A percentile compares a stretch with the other conserved stretches of the same genome.
Conservation (phyloP, 2,113 vertebrate species). For the Sylvietta virens region DNA sequence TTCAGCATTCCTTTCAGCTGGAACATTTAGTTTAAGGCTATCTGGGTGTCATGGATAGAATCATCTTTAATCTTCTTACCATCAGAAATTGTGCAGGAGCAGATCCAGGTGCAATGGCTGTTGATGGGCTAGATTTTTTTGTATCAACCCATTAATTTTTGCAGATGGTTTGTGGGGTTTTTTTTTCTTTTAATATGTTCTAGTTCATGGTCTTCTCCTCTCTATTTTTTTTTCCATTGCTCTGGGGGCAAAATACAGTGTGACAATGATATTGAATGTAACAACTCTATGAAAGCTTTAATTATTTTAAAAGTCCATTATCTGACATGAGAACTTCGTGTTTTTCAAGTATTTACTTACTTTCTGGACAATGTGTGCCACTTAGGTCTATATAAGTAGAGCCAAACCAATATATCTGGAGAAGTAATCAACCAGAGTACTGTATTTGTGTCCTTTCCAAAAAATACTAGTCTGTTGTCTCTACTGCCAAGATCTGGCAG, state of each 20-base stretch:
- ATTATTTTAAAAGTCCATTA: neutral
- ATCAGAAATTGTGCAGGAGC: slow-evolving; percentile 13
- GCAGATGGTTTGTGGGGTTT: neutral
- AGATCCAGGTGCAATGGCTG: neutral
- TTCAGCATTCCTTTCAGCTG: slow-evolving; percentile 33
- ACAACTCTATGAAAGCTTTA: neutral
- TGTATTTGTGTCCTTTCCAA: slow-evolving; percentile 4
- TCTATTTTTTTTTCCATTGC: neutral
- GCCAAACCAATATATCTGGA: slow-evolving; percentile 37
- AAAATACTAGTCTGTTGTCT: slow-evolving; percentile 4
- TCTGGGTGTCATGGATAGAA: neutral
- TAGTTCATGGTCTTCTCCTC: neutral
- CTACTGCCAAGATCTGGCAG: slow-evolving; percentile 38
- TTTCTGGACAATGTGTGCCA: neutral
- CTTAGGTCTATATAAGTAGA: neutral
- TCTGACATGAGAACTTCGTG: neutral
- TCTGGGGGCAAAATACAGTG: neutral
- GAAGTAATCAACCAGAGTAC: slow-evolving; percentile 6
- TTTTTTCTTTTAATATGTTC: neutral
- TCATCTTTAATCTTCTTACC: slow-evolving; percentile 20
- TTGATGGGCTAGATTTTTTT: neutral
- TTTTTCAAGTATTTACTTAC: slow-evolving; percentile 18
- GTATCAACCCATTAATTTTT: neutral
- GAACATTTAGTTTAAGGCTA: slow-evolving; percentile 10
- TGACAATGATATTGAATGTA: neutral